Conservation (phyloP, 2,113 vertebrate genomes). For the Labeo rohita region DNA sequence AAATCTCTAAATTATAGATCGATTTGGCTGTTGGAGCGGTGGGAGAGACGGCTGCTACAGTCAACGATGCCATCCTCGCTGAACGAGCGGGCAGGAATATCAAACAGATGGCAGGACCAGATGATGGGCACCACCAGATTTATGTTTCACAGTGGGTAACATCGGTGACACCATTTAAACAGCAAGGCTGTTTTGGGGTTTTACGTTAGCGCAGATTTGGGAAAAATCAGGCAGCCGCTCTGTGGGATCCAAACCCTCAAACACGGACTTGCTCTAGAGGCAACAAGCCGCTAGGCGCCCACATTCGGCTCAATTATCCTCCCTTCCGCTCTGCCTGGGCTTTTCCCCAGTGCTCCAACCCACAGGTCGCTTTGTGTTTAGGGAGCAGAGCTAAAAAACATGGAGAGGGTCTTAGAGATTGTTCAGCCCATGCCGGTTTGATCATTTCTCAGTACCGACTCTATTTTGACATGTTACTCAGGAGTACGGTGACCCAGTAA, state of each 20-base stretch:
- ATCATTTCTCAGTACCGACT: slow-evolving; percentile 51
- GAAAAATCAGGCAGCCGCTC: not conserved
- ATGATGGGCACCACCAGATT: slow-evolving; percentile 76
- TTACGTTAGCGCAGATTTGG: slow-evolving; percentile 61
- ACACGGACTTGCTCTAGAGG: not conserved
- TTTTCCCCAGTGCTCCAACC: not conserved
- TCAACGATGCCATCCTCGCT: not conserved
- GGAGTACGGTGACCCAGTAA: slow-evolving; percentile 65
- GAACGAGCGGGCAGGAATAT: slow-evolving; percentile 26
- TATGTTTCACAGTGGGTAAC: slow-evolving; percentile 71
- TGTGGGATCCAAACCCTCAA: not conserved
- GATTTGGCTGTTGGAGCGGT: slow-evolving; percentile 54
- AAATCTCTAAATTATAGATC: slow-evolving; percentile 77
- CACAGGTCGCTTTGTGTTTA: not conserved
- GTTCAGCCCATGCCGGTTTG: slow-evolving; percentile 23
- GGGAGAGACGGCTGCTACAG: slow-evolving; percentile 6
- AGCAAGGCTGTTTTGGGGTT: slow-evolving; percentile 64
- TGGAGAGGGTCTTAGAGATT: not conserved
- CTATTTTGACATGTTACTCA: slow-evolving; percentile 62
- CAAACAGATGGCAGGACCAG: slow-evolving; percentile 78
- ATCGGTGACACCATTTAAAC: slow-evolving; percentile 72
- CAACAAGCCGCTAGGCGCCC: not conserved
- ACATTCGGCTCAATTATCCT: not conserved
- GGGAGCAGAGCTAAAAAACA: not conserved
- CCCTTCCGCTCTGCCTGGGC: not conserved